phyloP scores from a whole-genome alignment of 2,113 vertebrate species.

The Gambusia holbrooki region DNA sequence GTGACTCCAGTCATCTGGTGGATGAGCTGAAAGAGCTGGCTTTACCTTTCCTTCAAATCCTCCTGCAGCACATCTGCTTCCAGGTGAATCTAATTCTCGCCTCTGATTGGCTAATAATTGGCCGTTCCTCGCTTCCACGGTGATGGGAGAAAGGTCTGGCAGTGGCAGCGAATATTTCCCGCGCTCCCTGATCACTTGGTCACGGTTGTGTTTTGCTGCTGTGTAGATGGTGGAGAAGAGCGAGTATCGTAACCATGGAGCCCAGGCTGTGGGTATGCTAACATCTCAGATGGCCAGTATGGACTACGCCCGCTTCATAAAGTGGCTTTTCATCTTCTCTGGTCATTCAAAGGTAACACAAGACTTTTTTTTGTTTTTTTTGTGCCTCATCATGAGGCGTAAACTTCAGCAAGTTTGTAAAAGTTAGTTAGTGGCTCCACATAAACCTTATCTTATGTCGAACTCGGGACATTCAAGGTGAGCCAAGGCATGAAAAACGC shows the following conservation, averaged over 20 bases:
- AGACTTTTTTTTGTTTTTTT: too few species aligned
- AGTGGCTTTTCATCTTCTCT: conserved; percentile 88
- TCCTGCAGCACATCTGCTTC: conserved; percentile 91
- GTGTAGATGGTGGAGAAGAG: conserved; percentile 91
- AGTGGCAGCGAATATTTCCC: too few species aligned
- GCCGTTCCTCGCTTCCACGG: too few species aligned
- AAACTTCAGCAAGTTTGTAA: too few species aligned
- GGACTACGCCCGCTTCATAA: conserved; percentile 86
- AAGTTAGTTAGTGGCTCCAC: too few species aligned
- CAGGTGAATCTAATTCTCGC: conserved; percentile 80
- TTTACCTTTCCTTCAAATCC: conserved; percentile 83
- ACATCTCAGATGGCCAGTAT: conserved; percentile 77
- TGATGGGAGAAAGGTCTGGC: too few species aligned
- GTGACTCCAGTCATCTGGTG: conserved; percentile 81
- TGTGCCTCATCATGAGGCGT: too few species aligned
- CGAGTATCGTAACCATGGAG: conserved; percentile 85
- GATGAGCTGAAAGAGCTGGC: conserved; percentile 82
- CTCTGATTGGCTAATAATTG: too few species aligned
- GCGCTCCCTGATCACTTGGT: neutral
- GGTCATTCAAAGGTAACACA: conserved; percentile 81
- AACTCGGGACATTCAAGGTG: too few species aligned
- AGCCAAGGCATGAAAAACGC: too few species aligned
- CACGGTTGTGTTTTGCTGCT: neutral
- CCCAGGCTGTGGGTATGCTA: conserved; percentile 85
- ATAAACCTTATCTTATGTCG: too few species aligned